Base-by-base conservation (phyloP, 2,113 vertebrate species). In the Tupaia tana region DNA sequence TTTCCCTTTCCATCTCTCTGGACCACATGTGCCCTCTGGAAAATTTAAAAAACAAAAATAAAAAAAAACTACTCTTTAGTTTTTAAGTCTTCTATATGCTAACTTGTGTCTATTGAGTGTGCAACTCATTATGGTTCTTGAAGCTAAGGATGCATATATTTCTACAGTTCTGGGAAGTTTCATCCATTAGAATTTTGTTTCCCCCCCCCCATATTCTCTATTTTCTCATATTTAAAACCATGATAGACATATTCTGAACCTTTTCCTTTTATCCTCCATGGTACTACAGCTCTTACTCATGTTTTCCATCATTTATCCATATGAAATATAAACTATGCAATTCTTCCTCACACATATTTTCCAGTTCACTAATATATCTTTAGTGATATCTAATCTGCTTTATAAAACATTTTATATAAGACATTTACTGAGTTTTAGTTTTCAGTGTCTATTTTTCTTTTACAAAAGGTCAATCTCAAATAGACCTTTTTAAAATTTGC, bases 151-250 rank as follows among this genome's bases (percentile, higher is more conserved):
- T 96, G 1, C 20, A 69, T 73, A 29, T 92, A 70, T 89, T 86
- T 84, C 16, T 86, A 13, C 18, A 96, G n/a, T 86, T 97, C 31
- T 59, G 43, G 54, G 13, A 95, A 79, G 78, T n/a, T 59, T 83
- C 52, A 86, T 78, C 29, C 24, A 58, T 67, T 91, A 43, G 34
- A 56, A 25, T 81, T 15, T 71, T 78, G 3, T 86, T 92, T 64
- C n/a, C 43, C 43, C 43, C 43, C n/a, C 15, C 7, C 13, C 25
- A 63, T 75, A 75, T 95, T 89, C 22, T 81, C 16, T 71, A 70
- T 43, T 91, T n/a, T 74, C 52, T 83, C 58, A 63, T 20, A 77
- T 86, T 92, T 83, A 63, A 13, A 86, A 92, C 75, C 54, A 71
- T 81, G 80, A 82, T 74, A 77, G 31, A 86, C 6, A 34, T 52